A percentile compares a stretch with the other conserved stretches of the same genome.
Conservation (phyloP, 2,113 vertebrate species). For the Apodemus speciosus region DNA sequence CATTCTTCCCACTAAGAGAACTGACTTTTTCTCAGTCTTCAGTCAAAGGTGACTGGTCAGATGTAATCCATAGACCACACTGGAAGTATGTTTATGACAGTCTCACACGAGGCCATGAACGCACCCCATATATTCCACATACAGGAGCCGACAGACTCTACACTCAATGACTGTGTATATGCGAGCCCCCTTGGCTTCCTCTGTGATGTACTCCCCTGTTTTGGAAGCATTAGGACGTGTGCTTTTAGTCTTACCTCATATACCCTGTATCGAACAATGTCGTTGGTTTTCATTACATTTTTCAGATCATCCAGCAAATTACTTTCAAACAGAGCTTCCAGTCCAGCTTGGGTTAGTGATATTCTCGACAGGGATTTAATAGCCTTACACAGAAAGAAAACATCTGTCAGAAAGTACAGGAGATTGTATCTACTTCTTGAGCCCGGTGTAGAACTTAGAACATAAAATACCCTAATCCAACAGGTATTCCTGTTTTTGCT, state of each 20-base stretch:
- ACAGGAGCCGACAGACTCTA: background rate
- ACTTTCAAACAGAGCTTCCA: conserved; percentile 92
- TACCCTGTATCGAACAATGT: conserved; percentile 93
- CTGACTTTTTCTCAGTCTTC: background rate
- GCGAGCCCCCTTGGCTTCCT: background rate
- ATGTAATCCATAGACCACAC: background rate
- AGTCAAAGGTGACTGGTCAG: background rate
- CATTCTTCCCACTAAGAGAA: background rate
- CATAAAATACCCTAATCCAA: background rate
- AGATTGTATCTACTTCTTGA: background rate
- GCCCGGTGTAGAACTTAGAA: conserved; percentile 17
- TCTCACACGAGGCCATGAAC: too few species aligned
- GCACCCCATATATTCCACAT: background rate
- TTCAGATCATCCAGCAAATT: conserved; percentile 90
- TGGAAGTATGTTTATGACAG: too few species aligned
- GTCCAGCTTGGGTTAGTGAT: conserved; percentile 87
- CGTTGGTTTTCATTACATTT: conserved; percentile 91
- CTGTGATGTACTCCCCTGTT: background rate
- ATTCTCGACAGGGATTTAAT: conserved; percentile 90
- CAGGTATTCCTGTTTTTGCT: background rate
- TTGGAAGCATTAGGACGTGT: background rate
- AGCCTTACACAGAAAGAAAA: conserved; percentile 85
- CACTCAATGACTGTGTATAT: background rate
- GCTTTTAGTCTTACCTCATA: conserved; percentile 90
- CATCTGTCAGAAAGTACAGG: conserved; percentile 39